Conservation (phyloP, 1,140 invertebrate species). For the Hydropsyche tenuis region DNA sequence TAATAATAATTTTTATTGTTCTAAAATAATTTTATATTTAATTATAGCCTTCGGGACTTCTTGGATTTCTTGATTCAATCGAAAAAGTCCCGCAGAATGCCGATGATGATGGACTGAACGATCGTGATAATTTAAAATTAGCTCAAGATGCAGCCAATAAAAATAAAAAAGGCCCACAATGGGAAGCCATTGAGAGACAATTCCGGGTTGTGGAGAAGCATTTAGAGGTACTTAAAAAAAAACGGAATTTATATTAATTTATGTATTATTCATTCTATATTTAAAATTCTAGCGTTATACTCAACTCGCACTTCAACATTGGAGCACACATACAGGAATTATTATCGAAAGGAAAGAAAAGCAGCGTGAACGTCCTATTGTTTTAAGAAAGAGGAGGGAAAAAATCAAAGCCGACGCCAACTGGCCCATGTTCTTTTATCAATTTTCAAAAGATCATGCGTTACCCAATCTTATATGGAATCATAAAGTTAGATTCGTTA, state of each 20-base stretch:
- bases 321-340: constrained; percentile 80
- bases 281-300: constrained; percentile 61
- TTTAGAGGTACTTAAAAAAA: constrained; percentile 65
- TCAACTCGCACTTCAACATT: constrained; percentile 85
- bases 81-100: constrained; percentile 83
- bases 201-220: constrained; percentile 81
- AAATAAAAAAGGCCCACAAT: constrained; percentile 70
- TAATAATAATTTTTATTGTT: neutral
- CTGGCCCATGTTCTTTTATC: constrained; percentile 94
- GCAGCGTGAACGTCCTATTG: constrained; percentile 77
- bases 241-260: too few species aligned
- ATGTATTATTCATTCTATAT: neutral
- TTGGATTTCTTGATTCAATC: constrained; percentile 88
- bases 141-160: constrained; percentile 82
- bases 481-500: constrained; percentile 74
- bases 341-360: constrained; percentile 70
- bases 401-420: constrained; percentile 92
- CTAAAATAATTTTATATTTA: neutral
- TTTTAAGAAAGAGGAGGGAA: constrained; percentile 88
- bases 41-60: constrained; percentile 80
- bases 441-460: constrained; percentile 94
- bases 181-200: constrained; percentile 74
- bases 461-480: constrained; percentile 99
- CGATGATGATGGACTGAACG: constrained; percentile 74
- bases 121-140: constrained; percentile 93